Conservation (phyloP, 2,797 vertebrate genomes). For the Sebastes nivosus region DNA sequence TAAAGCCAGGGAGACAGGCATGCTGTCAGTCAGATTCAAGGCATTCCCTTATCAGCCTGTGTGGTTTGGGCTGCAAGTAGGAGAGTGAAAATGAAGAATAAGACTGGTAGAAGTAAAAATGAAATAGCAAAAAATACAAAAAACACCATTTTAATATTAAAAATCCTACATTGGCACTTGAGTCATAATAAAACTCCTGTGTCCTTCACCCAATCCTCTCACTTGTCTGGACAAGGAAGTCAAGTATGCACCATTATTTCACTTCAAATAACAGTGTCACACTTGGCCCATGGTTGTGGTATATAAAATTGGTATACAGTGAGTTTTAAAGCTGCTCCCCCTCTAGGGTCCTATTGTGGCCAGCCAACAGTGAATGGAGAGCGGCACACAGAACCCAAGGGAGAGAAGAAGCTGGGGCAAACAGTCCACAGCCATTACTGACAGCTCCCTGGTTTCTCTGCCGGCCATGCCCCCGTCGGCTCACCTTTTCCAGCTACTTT, state of each 20-base stretch:
- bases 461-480: conserved; percentile 19
- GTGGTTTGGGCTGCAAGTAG: background rate
- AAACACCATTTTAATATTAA: background rate
- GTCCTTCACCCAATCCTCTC: background rate
- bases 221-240: background rate
- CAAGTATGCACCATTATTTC: conserved; percentile 4
- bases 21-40: conserved; percentile 22
- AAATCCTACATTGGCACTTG: background rate
- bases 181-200: background rate
- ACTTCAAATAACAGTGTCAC: conserved; percentile 3
- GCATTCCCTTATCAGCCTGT: background rate
- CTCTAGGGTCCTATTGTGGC: conserved; percentile 47
- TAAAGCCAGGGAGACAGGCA: conserved; percentile 8
- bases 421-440: conserved; percentile 43
- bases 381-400: conserved; percentile 23
- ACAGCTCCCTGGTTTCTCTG: conserved; percentile 39
- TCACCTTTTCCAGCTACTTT: conserved; percentile 50
- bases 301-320: conserved; percentile 31
- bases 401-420: conserved; percentile 33
- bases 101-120: background rate
- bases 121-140: background rate
- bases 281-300: background rate
- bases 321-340: conserved; percentile 30
- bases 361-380: conserved; percentile 55
- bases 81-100: background rate